Evolutionary conservation across 2,888 invertebrate genomes (phyloP), one percentile per base, ranked within the genome.

Genomic region (Tinea semifulvella): DNA sequence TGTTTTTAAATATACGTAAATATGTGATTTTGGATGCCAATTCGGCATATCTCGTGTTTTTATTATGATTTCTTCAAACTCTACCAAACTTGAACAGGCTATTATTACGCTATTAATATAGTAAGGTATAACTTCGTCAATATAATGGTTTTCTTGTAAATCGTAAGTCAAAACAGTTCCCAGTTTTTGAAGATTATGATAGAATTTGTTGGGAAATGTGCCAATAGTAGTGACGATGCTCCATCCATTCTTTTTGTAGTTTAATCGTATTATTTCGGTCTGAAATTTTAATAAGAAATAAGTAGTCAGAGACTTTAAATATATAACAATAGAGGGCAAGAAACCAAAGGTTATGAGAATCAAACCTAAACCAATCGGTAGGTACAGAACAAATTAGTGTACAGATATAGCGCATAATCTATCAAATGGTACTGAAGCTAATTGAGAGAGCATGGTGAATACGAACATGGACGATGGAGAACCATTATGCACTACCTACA

Each of bases 1-100:
- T 14, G 50, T 50, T n/a, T 65, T 63, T 40, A 63, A 66, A 47
- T 68, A 63, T 5, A 76, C 35, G 35, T 76, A 53, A 3, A 73
- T 49, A 26, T 71, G 62, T 3, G 72, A 52, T 3, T 56, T 58
- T 3, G 75, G 65, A 51, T 76, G 66, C 71, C 72, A 76, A 49
- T 67, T 68, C 0, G 67, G 60, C 1, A 57, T 50, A 5, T 46
- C 50, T 26, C 58, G 48, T 2, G 60, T 48, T 55, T 65, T 65
- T 2, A 49, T 49, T 7, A 76, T 46, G n/a, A 58, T 58, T n/a
- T 56, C 48, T 56, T 71, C 67, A 49, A 67, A 68, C 13, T 69
- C 56, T 3, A 46, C 49, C 42, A 67, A 58, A 48, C 63, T 54
- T 6, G 44, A 40, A 25, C 65, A 66, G 26, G 52, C 56, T 1